Base-by-base conservation (phyloP, 2,797 vertebrate species). In the Momotus momota region DNA sequence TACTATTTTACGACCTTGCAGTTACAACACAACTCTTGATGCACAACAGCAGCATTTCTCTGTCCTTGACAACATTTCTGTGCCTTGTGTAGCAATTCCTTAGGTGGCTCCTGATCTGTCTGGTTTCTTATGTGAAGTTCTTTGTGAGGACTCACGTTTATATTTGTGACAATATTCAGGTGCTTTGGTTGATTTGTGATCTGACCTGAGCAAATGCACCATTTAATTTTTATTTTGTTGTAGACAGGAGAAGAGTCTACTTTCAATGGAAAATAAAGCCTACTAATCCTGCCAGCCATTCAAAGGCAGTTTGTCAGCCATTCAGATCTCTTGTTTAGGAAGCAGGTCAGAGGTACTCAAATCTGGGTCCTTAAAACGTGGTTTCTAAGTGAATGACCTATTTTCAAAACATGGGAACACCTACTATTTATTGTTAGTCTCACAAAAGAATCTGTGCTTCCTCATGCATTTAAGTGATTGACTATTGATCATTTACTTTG, bases 41-140 rank as follows among this genome's bases (percentile, higher is more conserved):
- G 23, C 41, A 35, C 27, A 3, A 5, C 1, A 1, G 26, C 51
- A 29, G 7, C 0, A 1, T 81, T 86, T 78, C 5, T 1, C 38
- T 64, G 11, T 43, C 8, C 14, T 75, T 41, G 33, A 64, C 1
- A 9, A 4, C 8, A 16, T 65, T 88, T 16, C 4, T 3, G 15
- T 54, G 22, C 12, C n/a, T 81, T n/a, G 38, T 55, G 25, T 33
- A 49, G 22, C 45, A 20, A 41, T 77, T 69, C 41, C 25, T 85
- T 14, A 52, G 16, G 38, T 79, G 71, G 15, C 18, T 91, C 8
- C 55, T 35, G n/a, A 20, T 80, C 17, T 58, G 18, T 82, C 25
- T 62, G 21, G 57, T 82, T 64, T 79, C 45, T 35, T 52, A 12
- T 51, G 11, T 1, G 2, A 55, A 67, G 19, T 71, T 51, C n/a